Evolutionary conservation across 2,888 invertebrate genomes (phyloP), one percentile per base, ranked within the genome.

Genomic region (Caenorhabditis doughertyi): DNA sequence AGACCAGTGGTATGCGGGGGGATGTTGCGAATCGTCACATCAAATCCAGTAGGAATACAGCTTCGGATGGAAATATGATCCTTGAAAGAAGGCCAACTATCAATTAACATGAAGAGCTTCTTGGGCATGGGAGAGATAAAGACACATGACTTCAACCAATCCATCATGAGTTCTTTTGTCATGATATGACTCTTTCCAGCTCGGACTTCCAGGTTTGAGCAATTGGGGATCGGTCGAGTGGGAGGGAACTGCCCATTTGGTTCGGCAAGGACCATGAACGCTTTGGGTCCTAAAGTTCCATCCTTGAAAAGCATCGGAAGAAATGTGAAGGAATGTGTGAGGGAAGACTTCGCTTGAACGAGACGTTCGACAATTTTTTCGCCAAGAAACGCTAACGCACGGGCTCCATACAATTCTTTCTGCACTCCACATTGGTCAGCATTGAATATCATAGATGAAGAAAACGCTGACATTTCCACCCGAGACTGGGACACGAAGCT

Each of bases 31-130:
- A 68, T 32, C 1, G 16, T 21, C 1, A 68, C 32, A 7, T 25
- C 23, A 18, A 51, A 35, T 25, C 58, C 60, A 13, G 44, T 5
- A 23, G 56, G 71, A 9, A 25, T 21, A 42, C 35, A 53, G 16
- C 16, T 18, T 23, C 53, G 9, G 23, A 70, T 70, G 3, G 58
- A 25, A 1, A n/a, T 11, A 58, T 58, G 35, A 9, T 56, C 58
- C 44, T 29, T 21, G 47, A 56, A 71, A 42, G 44, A 3, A 2
- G 71, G n/a, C 71, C 71, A 71, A 11, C 27, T 23, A 13, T 71
- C 71, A 9, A 71, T 9, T 0, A 71, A 1, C 25, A 58, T 21
- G 18, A n/a, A 42, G 11, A 42, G 2, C 7, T 23, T 25, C 35
- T 55, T 55, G 1, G 56, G 27, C 4, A n/a, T 16, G 1, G 39